phyloP scores from a whole-genome alignment of 2,113 vertebrate species.

The Gambusia holbrooki region DNA sequence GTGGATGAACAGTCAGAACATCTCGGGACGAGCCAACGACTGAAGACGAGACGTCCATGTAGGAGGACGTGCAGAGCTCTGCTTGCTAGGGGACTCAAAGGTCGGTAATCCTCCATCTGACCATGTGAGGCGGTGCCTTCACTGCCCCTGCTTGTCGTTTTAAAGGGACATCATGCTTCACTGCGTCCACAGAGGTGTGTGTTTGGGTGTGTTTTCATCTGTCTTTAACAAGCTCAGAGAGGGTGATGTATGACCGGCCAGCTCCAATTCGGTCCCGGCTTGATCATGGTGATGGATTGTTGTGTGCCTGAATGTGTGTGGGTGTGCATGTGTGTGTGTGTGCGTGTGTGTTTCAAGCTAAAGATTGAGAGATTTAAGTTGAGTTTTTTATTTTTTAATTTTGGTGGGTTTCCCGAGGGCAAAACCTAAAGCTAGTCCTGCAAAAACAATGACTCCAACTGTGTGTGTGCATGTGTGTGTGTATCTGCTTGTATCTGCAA shows the following conservation, averaged over 20 bases:
- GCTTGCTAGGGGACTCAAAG: not conserved
- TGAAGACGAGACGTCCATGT: not conserved
- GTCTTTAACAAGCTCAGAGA: constrained; percentile 69
- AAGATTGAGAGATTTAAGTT: constrained; percentile 46
- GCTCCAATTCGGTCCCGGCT: constrained; percentile 53
- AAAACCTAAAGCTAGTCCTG: constrained; percentile 37
- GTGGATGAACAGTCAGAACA: not conserved
- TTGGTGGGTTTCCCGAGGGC: constrained; percentile 15
- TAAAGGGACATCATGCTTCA: constrained; percentile 27
- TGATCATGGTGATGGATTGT: constrained; percentile 73
- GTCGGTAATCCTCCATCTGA: not conserved
- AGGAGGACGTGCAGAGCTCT: not conserved
- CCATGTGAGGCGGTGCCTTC: constrained; percentile 5
- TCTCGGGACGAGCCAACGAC: not conserved
- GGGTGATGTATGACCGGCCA: constrained; percentile 69
- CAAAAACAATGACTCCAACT: constrained; percentile 17
- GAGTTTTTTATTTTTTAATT: constrained; percentile 26
- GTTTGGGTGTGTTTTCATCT: constrained; percentile 32
- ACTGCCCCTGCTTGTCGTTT: constrained; percentile 39
- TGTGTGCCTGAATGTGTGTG: constrained; percentile 7
- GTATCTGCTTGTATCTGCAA: not conserved
- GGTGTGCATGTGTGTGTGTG: not conserved
- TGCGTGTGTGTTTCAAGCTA: constrained; percentile 16
- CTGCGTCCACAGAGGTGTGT: constrained; percentile 12
- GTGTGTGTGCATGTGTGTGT: not conserved